Evolutionary conservation across 2,113 vertebrate genomes (phyloP), one percentile per base, ranked within the genome.

Genomic region (Cottus gobio): DNA sequence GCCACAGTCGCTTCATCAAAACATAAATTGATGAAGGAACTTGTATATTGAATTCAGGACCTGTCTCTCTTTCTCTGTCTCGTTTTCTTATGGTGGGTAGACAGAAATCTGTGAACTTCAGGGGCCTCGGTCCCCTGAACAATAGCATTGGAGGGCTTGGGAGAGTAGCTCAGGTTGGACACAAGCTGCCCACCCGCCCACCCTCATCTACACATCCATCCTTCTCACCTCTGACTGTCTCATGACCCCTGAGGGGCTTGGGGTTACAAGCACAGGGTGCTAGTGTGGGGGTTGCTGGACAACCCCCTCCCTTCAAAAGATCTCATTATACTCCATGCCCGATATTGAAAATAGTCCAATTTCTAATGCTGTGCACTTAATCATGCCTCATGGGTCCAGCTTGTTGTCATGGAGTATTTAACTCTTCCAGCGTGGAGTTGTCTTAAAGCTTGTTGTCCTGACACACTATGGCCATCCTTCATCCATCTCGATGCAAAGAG

Each of bases 51-150:
- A 58, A 37, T 57, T 72, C 75, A 56, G 7, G 39, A 42, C 58
- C n/a, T 39, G 24, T 4, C 58, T 9, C 76, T 76, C 61, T 84
- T 57, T 70, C 48, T 34, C 60, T 48, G 22, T n/a, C n/a, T n/a
- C n/a, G n/a, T n/a, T n/a, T 54, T 67, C 61, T 20, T n/a, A 44
- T 26, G 50, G 39, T 63, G 78, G 62, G 11, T 73, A 73, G 58
- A 87, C 74, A 86, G 76, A 76, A 68, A 79, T 54, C 54, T 85
- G 87, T 90, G 87, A 94, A 93, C 93, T 93, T 94, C 92, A 94
- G 73, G 90, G 89, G 71, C 88, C 92, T 42, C 34, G 34, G 69
- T 61, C 60, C 18, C 36, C 70, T 54, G 36, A 86, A 93, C 90
- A 95, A 94, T 88, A 78, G 91, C 66, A 66, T 26, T 34, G 75